Evolutionary conservation across 2,797 vertebrate genomes (phyloP), one percentile per base, ranked within the genome.

Genomic region (Scomberomorus guttatus): DNA sequence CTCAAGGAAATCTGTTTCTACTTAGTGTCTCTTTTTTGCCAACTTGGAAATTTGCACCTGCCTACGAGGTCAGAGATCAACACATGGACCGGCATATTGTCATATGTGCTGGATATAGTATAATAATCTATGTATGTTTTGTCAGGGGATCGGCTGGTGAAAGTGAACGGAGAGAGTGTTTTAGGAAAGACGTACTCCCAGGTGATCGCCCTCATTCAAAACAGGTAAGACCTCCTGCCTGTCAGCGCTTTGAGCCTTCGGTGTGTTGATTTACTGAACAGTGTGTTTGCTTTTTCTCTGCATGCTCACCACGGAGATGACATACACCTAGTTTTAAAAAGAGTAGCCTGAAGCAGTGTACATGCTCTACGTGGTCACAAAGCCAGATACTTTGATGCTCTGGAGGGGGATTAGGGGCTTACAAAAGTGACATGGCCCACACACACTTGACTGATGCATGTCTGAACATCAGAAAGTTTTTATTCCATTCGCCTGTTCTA

Each of bases 191-290:
- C 98, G 15, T 99, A 99, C 90, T 99, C 98, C 0, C 98, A 99
- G 94, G 98, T 99, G 90, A 99, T 99, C 24, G 95, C 97, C 8
- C 96, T 99, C 86, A 99, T 99, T 93, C 98, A 99, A 92, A 98
- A 99, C 95, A 98, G 98, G 98, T 98, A 89, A 94, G 95, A 72
- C 10, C 18, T 67, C 37, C 68, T 20, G 9, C 25, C 42, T 1
- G 39, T 71, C 69, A 24, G 42, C 54, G 4, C 55, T 12, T 0
- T 24, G 50, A 66, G 2, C 56, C 12, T 48, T 54, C 1, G 18
- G 0, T 2, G 13, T 70, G 58, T 84, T 60, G 58, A 65, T 67
- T 69, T 22, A 76, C 37, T 20, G 15, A 77, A 18, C 10, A 15
- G 3, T 42, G 6, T 68, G 64, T 82, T 82, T 85, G 69, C 57